A percentile compares a stretch with the other conserved stretches of the same genome.
Evolutionary conservation across 2,888 invertebrate species (phyloP).

Genomic region (Sarcophaga carnaria): DNA sequence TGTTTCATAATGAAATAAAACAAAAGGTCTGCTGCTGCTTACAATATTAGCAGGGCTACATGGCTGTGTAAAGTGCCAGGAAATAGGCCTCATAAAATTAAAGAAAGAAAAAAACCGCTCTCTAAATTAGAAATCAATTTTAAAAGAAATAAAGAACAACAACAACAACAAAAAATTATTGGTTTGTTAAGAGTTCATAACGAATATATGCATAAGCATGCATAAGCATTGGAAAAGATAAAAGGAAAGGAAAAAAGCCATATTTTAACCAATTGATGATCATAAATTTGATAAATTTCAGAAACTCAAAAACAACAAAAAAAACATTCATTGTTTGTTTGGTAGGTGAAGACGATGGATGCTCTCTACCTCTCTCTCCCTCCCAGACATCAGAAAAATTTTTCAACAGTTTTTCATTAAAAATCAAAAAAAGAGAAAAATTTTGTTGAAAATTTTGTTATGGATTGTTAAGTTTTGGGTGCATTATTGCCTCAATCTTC

Average conservation of each 20-base stretch:
- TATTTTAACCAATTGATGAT: conserved; percentile 61
- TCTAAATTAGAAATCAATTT: conserved; percentile 45
- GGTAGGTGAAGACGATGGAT: neutral
- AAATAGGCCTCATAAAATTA: conserved; percentile 61
- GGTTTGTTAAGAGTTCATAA: conserved; percentile 39
- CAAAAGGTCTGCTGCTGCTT: conserved; percentile 19
- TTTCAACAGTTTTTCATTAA: conserved; percentile 48
- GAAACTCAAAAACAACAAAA: conserved; percentile 1
- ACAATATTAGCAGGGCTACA: neutral
- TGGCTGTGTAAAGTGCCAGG: conserved; percentile 49
- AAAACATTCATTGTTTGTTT: neutral
- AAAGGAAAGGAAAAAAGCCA: conserved; percentile 56
- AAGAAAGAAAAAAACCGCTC: neutral
- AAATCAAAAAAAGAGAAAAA: conserved; percentile 21
- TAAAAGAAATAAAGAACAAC: conserved; percentile 23
- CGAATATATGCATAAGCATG: neutral
- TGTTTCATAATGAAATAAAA: conserved; percentile 22
- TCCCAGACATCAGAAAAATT: conserved; percentile 46
- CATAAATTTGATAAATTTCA: conserved; percentile 67
- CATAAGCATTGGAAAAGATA: neutral
- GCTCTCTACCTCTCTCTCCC: neutral
- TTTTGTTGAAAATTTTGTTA: conserved; percentile 45
- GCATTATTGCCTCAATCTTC: conserved; percentile 2
- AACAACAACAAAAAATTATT: neutral
- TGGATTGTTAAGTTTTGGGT: conserved; percentile 59